Percentiles rank a stretch among this genome's conserved stretches.
Conservation (phyloP, 1,140 invertebrate genomes). For the Mizuhopecten yessoensis region DNA sequence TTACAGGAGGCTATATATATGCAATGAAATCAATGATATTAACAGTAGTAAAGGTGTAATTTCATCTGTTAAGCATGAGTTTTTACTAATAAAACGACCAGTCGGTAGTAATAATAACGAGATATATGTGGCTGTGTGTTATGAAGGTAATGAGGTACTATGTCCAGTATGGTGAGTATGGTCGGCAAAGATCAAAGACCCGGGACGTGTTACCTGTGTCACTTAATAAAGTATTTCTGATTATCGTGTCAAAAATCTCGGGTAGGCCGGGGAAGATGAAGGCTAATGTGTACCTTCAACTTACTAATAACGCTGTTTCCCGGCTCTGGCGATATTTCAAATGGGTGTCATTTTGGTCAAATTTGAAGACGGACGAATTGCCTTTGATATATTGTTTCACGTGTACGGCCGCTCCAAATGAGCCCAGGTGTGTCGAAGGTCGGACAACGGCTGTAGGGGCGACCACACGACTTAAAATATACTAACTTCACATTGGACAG, state of each 20-base stretch:
- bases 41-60: too few relatives aligned
- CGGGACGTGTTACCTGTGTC: neutral
- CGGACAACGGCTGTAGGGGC: neutral
- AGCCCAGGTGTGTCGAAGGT: neutral
- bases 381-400: constrained; percentile 34
- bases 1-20: too few relatives aligned
- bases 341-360: constrained; percentile 26
- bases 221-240: constrained; percentile 36
- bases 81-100: too few relatives aligned
- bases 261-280: neutral
- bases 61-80: too few relatives aligned
- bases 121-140: neutral
- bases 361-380: neutral
- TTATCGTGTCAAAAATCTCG: constrained; percentile 38
- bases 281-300: neutral
- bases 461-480: constrained; percentile 9
- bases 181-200: neutral
- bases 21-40: too few relatives aligned
- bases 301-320: constrained; percentile 34
- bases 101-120: too few relatives aligned
- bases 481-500: neutral
- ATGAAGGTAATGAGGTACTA: neutral
- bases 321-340: constrained; percentile 37
- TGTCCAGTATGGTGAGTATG: too few relatives aligned
- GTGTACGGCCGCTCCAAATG: neutral